Base-by-base conservation (phyloP, 2,797 vertebrate species). In the Labroides dimidiatus region DNA sequence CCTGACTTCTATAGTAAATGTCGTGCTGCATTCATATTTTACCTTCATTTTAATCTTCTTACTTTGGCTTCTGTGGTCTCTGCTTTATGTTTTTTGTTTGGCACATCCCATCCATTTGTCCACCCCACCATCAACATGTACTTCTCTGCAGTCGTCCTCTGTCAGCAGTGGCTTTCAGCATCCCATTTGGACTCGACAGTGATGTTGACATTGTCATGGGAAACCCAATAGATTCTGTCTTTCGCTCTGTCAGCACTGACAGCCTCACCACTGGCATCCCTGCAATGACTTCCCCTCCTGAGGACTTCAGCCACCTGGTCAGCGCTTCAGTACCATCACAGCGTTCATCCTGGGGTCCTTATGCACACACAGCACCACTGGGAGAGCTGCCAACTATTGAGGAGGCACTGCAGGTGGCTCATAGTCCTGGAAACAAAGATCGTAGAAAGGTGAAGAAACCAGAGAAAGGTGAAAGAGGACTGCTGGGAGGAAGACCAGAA, bases 171-270 rank as follows among this genome's bases (percentile, higher is more conserved):
- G 94, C 96, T 33, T 98, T 98, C 93, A 96, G 95, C 93, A 97
- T 97, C 84, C 96, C 96, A 81, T 98, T 98, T 91, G 96, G 96
- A 81, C 92, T 98, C 93, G 96, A 98, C 95, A 98, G 96, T 91
- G 96, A 98, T 56, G 96, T 98, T 88, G 96, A 97, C 80, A 93
- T 97, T 53, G 96, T 97, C 81, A 97, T 97, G 96, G 96, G 96
- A 70, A 97, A 97, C 90, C 95, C 96, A 10, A 94, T 96, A 58
- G 91, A 89, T 82, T 90, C 85, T 89, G 90, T 97, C 15, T 94
- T 95, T 72, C 96, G 94, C 74, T 97, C 96, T 0, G 93, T 92
- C 90, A 97, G 96, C 90, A 95, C 93, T 0, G 96, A 97, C 87
- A 96, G 94, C 90, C 92, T 96, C 72, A 87, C 91, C n/a, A 83